Conservation (phyloP, 2,797 vertebrate genomes). For the Xyrichtys novacula region DNA sequence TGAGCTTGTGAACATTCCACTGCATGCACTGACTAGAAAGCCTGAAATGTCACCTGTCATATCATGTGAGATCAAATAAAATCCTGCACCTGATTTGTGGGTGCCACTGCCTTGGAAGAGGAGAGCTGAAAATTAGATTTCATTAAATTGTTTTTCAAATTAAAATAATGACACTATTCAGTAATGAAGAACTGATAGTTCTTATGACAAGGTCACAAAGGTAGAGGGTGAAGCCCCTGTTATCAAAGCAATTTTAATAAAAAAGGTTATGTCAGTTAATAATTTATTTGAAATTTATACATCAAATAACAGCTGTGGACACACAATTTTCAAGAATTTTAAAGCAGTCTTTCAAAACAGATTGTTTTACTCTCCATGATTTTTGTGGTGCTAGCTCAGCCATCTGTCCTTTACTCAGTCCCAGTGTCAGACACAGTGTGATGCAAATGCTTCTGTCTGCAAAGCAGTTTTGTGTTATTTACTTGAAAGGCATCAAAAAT, state of each 20-base stretch:
- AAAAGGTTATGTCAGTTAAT: too few species aligned
- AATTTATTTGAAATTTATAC: too few species aligned
- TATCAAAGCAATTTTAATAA: background rate
- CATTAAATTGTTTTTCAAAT: background rate
- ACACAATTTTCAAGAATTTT: too few species aligned
- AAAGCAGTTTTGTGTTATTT: background rate
- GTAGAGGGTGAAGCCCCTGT: background rate
- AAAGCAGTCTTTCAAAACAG: too few species aligned
- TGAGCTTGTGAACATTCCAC: conserved; percentile 65
- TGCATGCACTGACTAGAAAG: conserved; percentile 62
- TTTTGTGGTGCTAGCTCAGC: background rate
- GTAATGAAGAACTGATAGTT: background rate
- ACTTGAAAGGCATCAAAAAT: background rate
- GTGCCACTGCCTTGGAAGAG: conserved; percentile 14
- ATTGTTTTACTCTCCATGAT: too few species aligned
- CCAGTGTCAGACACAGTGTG: background rate
- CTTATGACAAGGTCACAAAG: conserved; percentile 11
- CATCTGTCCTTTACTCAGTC: too few species aligned
- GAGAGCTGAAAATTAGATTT: conserved; percentile 2
- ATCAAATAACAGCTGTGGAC: background rate
- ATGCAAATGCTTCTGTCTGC: background rate
- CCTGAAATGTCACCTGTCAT: conserved; percentile 46
- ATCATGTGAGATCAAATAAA: conserved; percentile 46
- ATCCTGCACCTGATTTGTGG: conserved; percentile 12
- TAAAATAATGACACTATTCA: background rate